phyloP scores from a whole-genome alignment of 2,888 invertebrate genomes.

The Xiphydria camelus region DNA sequence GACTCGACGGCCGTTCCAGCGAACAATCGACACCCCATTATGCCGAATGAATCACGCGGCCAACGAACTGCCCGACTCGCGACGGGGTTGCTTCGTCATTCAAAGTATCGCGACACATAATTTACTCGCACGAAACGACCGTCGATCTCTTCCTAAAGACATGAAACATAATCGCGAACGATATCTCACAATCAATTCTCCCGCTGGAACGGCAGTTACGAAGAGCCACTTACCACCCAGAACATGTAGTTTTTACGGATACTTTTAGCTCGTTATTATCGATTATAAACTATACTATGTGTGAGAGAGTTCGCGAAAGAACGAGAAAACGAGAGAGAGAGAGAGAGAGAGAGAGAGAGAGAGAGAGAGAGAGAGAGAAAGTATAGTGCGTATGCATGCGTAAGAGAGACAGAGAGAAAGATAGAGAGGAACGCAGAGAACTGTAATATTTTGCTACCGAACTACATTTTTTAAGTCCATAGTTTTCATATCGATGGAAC shows the following conservation, averaged over 20 bases:
- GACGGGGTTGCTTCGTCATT: too few relatives aligned
- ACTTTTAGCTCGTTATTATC: conserved; percentile 2
- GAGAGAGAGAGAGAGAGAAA: neutral
- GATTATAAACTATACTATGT: neutral
- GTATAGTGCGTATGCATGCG: too few relatives aligned
- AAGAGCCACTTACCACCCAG: neutral
- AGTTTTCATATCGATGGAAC: conserved; percentile 27
- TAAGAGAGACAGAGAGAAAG: neutral
- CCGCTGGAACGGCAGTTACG: neutral
- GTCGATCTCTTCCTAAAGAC: too few relatives aligned
- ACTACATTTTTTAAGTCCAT: conserved; percentile 38
- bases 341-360: neutral
- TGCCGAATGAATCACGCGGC: too few relatives aligned
- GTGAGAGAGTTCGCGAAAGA: neutral
- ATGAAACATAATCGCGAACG: too few relatives aligned
- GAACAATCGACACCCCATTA: too few relatives aligned
- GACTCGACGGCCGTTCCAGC: too few relatives aligned
- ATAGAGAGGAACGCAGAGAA: conserved; percentile 21
- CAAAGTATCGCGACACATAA: too few relatives aligned
- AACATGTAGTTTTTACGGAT: conserved; percentile 1
- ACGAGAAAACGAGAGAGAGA: neutral
- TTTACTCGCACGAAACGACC: too few relatives aligned
- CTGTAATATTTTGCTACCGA: conserved; percentile 37
- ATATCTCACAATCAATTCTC: too few relatives aligned
- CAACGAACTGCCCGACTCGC: too few relatives aligned